Percentiles rank a stretch among this genome's conserved stretches.
Conservation (phyloP, 2,888 invertebrate species). For the Leucophenga maculata region DNA sequence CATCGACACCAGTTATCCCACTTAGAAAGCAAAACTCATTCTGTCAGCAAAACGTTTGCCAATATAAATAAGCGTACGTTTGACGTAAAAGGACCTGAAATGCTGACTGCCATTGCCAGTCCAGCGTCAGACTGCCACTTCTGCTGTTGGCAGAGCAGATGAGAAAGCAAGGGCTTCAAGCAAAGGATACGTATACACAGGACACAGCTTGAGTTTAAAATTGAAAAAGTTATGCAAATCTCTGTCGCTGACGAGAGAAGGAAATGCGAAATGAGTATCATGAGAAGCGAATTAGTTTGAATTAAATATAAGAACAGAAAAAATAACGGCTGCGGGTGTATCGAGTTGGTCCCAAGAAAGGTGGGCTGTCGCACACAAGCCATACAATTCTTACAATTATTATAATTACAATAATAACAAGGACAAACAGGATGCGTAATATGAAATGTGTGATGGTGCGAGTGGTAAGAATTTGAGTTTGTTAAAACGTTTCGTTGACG, state of each 20-base stretch:
- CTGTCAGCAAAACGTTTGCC: constrained; percentile 24
- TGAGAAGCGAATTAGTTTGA: constrained; percentile 60
- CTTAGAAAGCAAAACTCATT: constrained; percentile 11
- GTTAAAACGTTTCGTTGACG: too few relatives aligned
- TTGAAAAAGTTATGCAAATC: constrained; percentile 65
- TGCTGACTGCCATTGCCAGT: constrained; percentile 1
- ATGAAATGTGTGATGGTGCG: neutral
- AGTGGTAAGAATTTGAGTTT: too few relatives aligned
- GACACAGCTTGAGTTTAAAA: constrained; percentile 64
- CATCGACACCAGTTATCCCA: constrained; percentile 38
- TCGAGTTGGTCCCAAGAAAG: constrained; percentile 32
- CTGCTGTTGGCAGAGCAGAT: neutral
- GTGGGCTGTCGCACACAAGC: constrained; percentile 35
- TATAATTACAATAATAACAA: constrained; percentile 58
- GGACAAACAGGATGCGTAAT: constrained; percentile 28
- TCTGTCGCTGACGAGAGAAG: constrained; percentile 37
- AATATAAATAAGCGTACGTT: constrained; percentile 50
- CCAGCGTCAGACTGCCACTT: neutral
- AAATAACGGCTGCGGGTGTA: constrained; percentile 18
- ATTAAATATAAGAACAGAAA: neutral
- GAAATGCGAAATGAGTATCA: constrained; percentile 48
- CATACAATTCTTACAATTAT: constrained; percentile 63
- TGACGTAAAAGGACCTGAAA: constrained; percentile 54
- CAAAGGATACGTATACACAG: constrained; percentile 47
- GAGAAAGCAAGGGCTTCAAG: neutral